phyloP scores from a whole-genome alignment of 2,113 vertebrate species.

The Pseudolaguvia tuberculata region DNA sequence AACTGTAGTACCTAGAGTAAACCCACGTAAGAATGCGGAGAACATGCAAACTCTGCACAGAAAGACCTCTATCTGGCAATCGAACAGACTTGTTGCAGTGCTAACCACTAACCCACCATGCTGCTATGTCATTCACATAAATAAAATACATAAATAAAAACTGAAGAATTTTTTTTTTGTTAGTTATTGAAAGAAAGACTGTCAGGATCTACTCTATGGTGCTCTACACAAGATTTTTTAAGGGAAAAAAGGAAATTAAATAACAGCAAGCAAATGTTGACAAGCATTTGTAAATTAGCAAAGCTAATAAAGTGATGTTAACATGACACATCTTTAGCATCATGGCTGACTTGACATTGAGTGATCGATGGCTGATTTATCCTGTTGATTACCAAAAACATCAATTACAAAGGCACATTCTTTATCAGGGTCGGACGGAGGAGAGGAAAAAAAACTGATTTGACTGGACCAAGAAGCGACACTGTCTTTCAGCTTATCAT shows the following conservation, averaged over 20 bases:
- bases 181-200: neutral
- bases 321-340: constrained; percentile 48
- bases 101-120: too few species aligned
- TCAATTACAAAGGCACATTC: constrained; percentile 41
- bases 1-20: too few species aligned
- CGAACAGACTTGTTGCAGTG: too few species aligned
- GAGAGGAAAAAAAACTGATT: constrained; percentile 35
- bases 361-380: constrained; percentile 49
- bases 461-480: constrained; percentile 27
- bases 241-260: neutral
- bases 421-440: constrained; percentile 29
- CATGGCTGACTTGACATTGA: constrained; percentile 44
- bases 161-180: too few species aligned
- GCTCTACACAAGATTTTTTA: neutral
- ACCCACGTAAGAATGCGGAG: too few species aligned
- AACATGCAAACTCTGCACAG: too few species aligned
- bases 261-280: constrained; percentile 28
- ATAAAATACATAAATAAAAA: too few species aligned
- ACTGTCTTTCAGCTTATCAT: constrained; percentile 30
- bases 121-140: too few species aligned
- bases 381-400: constrained; percentile 44
- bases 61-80: too few species aligned
- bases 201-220: neutral
- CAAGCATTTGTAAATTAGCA: constrained; percentile 50
- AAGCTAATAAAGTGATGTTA: constrained; percentile 43